Evolutionary conservation across 2,797 vertebrate genomes (phyloP), one percentile per base, ranked within the genome.

Genomic region (Alectoris magna): DNA sequence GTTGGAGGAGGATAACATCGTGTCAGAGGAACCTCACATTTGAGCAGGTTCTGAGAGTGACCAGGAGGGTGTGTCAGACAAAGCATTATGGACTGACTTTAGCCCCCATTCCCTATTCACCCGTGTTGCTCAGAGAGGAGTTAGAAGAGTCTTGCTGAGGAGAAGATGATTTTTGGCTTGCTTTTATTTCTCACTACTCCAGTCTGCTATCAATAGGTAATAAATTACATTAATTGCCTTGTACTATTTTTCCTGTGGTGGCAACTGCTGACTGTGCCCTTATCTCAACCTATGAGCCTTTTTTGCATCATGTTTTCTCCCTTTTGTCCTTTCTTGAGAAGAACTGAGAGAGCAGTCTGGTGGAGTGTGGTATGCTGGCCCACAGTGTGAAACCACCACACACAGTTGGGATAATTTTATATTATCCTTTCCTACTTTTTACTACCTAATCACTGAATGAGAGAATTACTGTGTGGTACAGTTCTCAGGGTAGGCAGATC

Each of bases 381-480:
- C 29, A 18, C 51, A 11, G 10, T 31, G 29, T 55, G 51, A 31
- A 62, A 62, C 3, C 24, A 39, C 15, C 15, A 27, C 59, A 39
- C 24, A 62, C 16, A 27, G 38, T 29, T 31, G 9, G 15, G 36
- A n/a, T 64, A 44, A 11, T 62, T 39, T 6, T 41, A 22, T 0
- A 1, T 49, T 51, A 64, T 77, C 22, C 0, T 63, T 58, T 59
- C 53, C 26, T 6, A 0, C 4, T 60, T 71, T 90, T 58, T 75
- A 7, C 19, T 48, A 21, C 5, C 4, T 68, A n/a, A 36, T 53
- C 14, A 68, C 4, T 36, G 23, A 56, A 46, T 64, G 38, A 11
- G 11, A 8, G 8, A 31, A 36, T 39, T 60, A 24, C 7, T 58
- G 14, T 41, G 10, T 44, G 0, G 62, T 58, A 44, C 1, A 0